Evolutionary conservation across 30 jellyfish, hydroid and myxozoan genomes (phyloP).

Genomic region (Hydra vulgaris): DNA sequence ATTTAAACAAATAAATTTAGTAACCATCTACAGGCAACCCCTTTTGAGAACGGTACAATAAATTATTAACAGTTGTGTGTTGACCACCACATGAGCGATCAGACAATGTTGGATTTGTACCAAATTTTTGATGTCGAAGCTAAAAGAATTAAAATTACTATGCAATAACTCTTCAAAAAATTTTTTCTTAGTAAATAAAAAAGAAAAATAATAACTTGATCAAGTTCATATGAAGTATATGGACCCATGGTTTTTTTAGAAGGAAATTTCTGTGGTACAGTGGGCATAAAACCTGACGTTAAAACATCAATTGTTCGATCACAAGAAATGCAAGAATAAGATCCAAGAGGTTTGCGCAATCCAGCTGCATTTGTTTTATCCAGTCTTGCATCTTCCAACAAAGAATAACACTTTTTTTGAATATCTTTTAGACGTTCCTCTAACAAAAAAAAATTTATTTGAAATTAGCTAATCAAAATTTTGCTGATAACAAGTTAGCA

Average conservation of each 20-base stretch:
- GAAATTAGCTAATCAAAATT: not conserved
- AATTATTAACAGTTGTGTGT: conserved; percentile 23
- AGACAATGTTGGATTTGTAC: not conserved
- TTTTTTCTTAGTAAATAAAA: not conserved
- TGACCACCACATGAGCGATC: conserved; percentile 44
- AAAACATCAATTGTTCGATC: conserved; percentile 59
- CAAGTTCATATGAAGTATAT: conserved; percentile 18
- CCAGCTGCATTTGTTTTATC: conserved; percentile 64
- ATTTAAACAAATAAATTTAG: not conserved
- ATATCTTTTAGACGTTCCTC: conserved; percentile 25
- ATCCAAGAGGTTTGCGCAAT: conserved; percentile 44
- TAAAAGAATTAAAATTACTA: not conserved
- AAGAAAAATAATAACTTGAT: not conserved
- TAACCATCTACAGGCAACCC: not conserved
- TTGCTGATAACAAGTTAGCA: not conserved
- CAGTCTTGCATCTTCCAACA: not conserved
- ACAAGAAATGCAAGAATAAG: conserved; percentile 66
- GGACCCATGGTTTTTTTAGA: conserved; percentile 22
- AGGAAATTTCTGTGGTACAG: conserved; percentile 26
- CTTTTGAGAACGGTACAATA: conserved; percentile 13
- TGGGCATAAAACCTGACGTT: conserved; percentile 28
- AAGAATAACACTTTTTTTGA: conserved; percentile 14
- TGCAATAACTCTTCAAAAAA: no score
- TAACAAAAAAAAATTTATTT: not conserved
- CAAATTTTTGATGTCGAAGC: not conserved